Evolutionary conservation across 2,113 vertebrate genomes (phyloP), one percentile per base, ranked within the genome.

Genomic region (Podocnemis expansa): DNA sequence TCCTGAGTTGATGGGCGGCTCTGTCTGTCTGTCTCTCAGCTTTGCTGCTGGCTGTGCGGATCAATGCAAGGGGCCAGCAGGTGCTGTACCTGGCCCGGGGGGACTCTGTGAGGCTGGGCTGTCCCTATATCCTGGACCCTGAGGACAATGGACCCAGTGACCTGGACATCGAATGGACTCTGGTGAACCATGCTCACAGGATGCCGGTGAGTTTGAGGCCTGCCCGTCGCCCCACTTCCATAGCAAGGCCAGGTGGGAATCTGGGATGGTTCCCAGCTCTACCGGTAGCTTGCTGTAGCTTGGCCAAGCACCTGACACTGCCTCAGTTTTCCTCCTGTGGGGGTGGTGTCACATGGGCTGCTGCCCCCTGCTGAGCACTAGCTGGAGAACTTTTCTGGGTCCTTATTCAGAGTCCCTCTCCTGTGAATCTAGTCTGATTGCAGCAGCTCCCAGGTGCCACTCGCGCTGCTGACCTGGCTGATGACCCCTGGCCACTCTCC

Each of bases 151-250:
- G 99, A 49, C 98, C 98, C 10, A 97, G 95, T 4, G 97, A 98
- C 67, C 97, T 99, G 94, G 98, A 99, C 16, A 99, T 98, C 2
- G 97, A 99, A 81, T 99, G 99, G 99, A 98, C 96, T 97, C 98
- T 98, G 82, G 89, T 99, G 96, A 98, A 97, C 9, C 98, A 98
- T 0, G 99, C 99, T 84, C 98, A 98, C 80, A 96, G 98, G 0
- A 95, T 97, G 78, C 98, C 98, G 7, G 99, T 99, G 96, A 98
- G 98, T 0, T 97, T 98, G 93, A 98, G 98, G 79, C 97, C 98
- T 96, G 49, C 3, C 25, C 16, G 27, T 8, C 9, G 5, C 34
- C 51, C 45, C 75, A 49, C 47, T 27, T 67, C 22, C 5, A 27
- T 45, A 5, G 7, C 10, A 19, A 9, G 38, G 25, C 21, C 17